Evolutionary conservation across 2,797 vertebrate species (phyloP).

Genomic region (Propithecus perrieri): DNA sequence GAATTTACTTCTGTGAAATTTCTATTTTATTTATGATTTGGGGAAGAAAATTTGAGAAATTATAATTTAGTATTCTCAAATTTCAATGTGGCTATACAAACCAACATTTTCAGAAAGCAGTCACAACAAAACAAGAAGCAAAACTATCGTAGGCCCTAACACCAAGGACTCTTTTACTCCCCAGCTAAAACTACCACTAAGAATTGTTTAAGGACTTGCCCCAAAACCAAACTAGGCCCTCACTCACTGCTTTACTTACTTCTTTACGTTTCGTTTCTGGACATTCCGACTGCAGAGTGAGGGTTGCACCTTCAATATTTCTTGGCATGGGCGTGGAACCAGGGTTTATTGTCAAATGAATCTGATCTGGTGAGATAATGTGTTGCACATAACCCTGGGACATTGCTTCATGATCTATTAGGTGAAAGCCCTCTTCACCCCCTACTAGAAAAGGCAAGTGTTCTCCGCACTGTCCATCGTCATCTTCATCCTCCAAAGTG

Average conservation of each 20-base stretch:
- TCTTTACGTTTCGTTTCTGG: slow-evolving; percentile 98
- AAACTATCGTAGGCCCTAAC: neutral
- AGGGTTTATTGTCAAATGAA: slow-evolving; percentile 98
- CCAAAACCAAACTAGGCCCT: slow-evolving; percentile 2
- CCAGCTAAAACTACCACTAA: neutral
- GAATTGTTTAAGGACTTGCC: neutral
- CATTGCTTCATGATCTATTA: slow-evolving; percentile 97
- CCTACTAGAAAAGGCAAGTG: slow-evolving; percentile 93
- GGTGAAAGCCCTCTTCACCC: slow-evolving; percentile 92
- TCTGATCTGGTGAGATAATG: slow-evolving; percentile 98
- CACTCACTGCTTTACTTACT: slow-evolving; percentile 85
- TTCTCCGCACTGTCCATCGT: slow-evolving; percentile 92
- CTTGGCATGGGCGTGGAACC: slow-evolving; percentile 99
- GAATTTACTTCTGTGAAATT: slow-evolving; percentile 31
- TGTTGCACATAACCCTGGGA: slow-evolving; percentile 99
- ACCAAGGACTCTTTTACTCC: neutral
- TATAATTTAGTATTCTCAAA: slow-evolving; percentile 19
- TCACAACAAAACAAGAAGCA: slow-evolving; percentile 24
- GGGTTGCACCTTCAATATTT: slow-evolving; percentile 98
- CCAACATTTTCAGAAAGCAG: slow-evolving; percentile 44
- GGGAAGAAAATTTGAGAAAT: slow-evolving; percentile 25
- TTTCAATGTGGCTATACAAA: slow-evolving; percentile 40
- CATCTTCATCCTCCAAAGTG: slow-evolving; percentile 94
- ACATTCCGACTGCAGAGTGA: slow-evolving; percentile 98
- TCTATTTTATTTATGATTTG: slow-evolving; percentile 49